Evolutionary conservation across 2,797 vertebrate species (phyloP).

Genomic region (Girardinus metallicus): DNA sequence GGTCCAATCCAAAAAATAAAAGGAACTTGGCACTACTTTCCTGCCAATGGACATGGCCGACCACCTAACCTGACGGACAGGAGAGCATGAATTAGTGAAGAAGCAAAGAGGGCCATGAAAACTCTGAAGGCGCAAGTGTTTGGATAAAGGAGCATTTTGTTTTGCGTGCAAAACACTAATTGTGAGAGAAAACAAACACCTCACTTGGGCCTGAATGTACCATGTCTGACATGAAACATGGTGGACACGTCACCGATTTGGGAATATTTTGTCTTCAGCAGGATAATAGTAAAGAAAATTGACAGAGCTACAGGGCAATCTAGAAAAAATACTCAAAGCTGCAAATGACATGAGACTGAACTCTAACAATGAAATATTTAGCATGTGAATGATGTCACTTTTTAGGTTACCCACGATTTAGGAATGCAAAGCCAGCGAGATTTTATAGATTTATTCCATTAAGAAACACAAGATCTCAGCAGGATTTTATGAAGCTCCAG

Average conservation of each 20-base stretch:
- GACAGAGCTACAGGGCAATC: background rate
- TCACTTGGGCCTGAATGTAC: background rate
- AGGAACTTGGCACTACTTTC: background rate
- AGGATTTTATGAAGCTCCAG: background rate
- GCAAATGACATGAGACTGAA: background rate
- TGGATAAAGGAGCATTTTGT: background rate
- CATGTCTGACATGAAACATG: background rate
- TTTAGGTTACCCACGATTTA: background rate
- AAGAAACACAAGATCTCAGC: background rate
- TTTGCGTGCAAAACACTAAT: background rate
- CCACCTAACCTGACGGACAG: background rate
- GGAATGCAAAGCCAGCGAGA: background rate
- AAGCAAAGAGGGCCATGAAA: background rate
- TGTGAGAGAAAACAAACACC: background rate
- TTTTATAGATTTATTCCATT: background rate
- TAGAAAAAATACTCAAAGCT: background rate
- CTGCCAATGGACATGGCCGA: background rate
- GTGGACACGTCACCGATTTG: background rate
- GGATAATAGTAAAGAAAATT: background rate
- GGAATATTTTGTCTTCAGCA: background rate
- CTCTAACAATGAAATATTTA: background rate
- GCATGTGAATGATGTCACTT: background rate
- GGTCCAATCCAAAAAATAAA: background rate
- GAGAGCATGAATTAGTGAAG: background rate
- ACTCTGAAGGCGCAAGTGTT: background rate